Percentiles rank a stretch among this genome's conserved stretches.
These are phyloP conservation scores for Corythoichthys haematopterus DNA, from an alignment of 2,113 vertebrate genomes.

Conservation along the genomic window DNA sequence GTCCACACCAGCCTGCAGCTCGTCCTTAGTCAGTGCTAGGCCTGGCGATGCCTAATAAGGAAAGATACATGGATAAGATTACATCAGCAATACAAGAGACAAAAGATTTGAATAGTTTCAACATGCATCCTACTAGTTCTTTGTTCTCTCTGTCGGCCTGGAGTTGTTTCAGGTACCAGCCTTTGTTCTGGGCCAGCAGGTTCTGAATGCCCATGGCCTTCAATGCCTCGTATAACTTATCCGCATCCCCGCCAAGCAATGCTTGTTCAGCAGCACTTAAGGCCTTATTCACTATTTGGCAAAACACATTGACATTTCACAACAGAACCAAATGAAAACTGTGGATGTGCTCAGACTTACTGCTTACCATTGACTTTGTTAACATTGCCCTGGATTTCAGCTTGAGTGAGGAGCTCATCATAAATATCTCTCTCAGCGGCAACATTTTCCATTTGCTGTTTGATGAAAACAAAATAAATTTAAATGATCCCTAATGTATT, in stretches of 20 bases:
- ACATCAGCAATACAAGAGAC: neutral
- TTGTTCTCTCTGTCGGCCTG: slow-evolving; percentile 78
- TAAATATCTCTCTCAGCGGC: slow-evolving; percentile 89
- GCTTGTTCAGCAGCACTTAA: slow-evolving; percentile 77
- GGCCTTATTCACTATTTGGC: slow-evolving; percentile 73
- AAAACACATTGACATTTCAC: neutral
- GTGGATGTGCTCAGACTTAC: neutral
- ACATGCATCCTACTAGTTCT: slow-evolving; percentile 75
- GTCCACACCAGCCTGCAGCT: slow-evolving; percentile 85
- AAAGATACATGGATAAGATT: neutral
- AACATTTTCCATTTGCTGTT: slow-evolving; percentile 75
- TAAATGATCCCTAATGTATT: neutral
- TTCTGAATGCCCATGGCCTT: slow-evolving; percentile 79
- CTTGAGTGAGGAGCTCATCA: slow-evolving; percentile 94
- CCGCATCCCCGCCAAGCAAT: slow-evolving; percentile 67
- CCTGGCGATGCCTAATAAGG: slow-evolving; percentile 63
- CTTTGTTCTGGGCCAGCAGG: slow-evolving; percentile 80
- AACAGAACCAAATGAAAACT: neutral
- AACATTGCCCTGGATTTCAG: slow-evolving; percentile 95
- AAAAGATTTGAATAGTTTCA: neutral
- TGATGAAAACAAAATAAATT: neutral
- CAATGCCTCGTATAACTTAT: slow-evolving; percentile 75
- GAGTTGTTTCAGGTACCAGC: slow-evolving; percentile 95
- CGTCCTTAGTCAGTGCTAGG: slow-evolving; percentile 83
- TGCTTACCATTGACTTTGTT: slow-evolving; percentile 92